Evolutionary conservation across 2,113 vertebrate species (phyloP).

Genomic region (Callospermophilus lateralis): DNA sequence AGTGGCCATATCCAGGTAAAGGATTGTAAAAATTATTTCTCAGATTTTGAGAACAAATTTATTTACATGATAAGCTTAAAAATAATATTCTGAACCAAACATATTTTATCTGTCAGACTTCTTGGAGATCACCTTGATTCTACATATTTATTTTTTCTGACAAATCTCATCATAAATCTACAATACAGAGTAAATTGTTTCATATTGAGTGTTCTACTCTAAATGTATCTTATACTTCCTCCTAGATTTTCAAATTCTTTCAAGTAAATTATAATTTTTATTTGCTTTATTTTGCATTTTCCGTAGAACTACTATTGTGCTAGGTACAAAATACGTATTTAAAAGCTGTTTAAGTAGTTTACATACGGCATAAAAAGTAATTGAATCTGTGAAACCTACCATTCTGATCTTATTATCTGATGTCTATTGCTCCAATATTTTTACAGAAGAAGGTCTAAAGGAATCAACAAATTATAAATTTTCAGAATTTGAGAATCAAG

Average conservation of each 20-base stretch:
- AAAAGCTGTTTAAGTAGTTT: slow-evolving; percentile 34
- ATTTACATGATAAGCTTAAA: slow-evolving; percentile 15
- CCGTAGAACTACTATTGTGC: background rate
- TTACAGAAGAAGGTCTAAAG: slow-evolving; percentile 20
- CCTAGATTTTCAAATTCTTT: background rate
- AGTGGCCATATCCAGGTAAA: background rate
- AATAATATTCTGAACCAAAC: slow-evolving; percentile 9
- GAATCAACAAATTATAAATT: slow-evolving; percentile 33
- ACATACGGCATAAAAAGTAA: background rate
- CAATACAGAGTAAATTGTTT: background rate
- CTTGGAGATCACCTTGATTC: background rate
- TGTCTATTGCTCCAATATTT: slow-evolving; percentile 40
- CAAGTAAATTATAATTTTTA: slow-evolving; percentile 21
- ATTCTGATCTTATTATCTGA: background rate
- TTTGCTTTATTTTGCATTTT: slow-evolving; percentile 33
- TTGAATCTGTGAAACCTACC: background rate
- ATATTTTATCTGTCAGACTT: slow-evolving; percentile 19
- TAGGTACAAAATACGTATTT: background rate
- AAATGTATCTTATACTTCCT: background rate
- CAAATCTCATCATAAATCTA: background rate
- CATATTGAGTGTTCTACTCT: background rate
- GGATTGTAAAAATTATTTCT: background rate
- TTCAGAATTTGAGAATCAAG: background rate
- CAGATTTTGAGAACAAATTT: slow-evolving; percentile 8
- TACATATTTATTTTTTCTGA: background rate